Conservation (phyloP, 2,113 vertebrate species). For the Ranitomeya variabilis region DNA sequence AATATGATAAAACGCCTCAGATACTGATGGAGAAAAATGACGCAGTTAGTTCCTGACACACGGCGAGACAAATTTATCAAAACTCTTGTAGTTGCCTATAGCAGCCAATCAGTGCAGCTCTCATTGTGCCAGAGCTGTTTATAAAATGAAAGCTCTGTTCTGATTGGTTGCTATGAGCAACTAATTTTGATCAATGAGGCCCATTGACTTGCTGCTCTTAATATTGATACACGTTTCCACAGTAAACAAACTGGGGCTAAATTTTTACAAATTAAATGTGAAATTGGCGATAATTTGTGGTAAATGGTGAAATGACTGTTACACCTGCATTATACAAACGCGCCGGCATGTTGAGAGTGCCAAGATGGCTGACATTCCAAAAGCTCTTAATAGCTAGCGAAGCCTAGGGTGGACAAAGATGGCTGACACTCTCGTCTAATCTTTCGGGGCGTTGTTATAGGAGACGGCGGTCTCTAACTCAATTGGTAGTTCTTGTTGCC, state of each 20-base stretch:
- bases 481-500: background rate
- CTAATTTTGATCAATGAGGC: too few relatives aligned
- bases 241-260: background rate
- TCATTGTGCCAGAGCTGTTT: too few relatives aligned
- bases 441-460: conserved; percentile 1
- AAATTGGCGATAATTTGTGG: background rate
- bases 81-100: too few relatives aligned
- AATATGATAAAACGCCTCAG: too few relatives aligned
- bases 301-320: background rate
- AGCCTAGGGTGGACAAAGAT: conserved; percentile 29
- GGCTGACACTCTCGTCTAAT: background rate
- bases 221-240: background rate
- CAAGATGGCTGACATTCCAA: conserved; percentile 4
- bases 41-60: too few relatives aligned
- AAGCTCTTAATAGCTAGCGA: background rate
- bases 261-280: background rate
- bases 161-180: too few relatives aligned
- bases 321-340: background rate
- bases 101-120: too few relatives aligned
- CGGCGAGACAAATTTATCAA: too few relatives aligned
- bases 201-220: background rate
- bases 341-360: background rate
- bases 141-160: too few relatives aligned
- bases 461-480: background rate
- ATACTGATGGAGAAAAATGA: too few relatives aligned